Base-by-base conservation (phyloP, 2,888 invertebrate species). In the Drosophila robusta region DNA sequence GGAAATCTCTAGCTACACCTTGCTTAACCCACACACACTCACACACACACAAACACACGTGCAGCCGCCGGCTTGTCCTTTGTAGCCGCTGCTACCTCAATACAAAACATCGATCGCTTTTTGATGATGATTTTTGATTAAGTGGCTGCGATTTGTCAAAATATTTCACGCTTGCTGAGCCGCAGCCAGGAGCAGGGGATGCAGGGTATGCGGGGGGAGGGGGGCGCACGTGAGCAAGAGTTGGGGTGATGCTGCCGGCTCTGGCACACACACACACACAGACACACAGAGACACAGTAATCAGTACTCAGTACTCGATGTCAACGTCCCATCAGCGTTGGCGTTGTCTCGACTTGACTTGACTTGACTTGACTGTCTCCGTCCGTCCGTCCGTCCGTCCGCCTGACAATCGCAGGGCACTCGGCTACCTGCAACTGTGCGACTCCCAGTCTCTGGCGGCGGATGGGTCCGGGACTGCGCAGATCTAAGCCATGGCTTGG, bases 91-190 rank as follows among this genome's bases (percentile, higher is more conserved):
- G 71, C 79, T 83, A 70, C 80, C 77, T 87, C 88, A 81, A 85
- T 63, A 87, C 85, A 73, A 85, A 83, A 78, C 89, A 80, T 85
- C 89, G 89, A 89, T 86, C 85, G 85, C 85, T 79, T 84, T 73
- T 65, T 71, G 87, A 89, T 83, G 87, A 83, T 86, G 87, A 87
- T 87, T 87, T 90, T 85, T 89, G 89, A 89, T 89, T 88, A 90
- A 89, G 90, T 90, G 89, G 63, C 85, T 72, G 75, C 90, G 81
- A 89, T 89, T 89, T 90, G 89, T 89, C 90, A 88, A 88, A 89
- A 90, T 88, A 89, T 88, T 88, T 89, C 75, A 86, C 82, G 87
- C 87, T 80, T 66, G 54, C 77, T 24, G 58, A 46, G 46, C 41
- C 41, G 39, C 46, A 39, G 58, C 18, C 38, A 2, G 55, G 56